Evolutionary conservation across 2,888 invertebrate species (phyloP).

Genomic region (Diarsia brunnea): DNA sequence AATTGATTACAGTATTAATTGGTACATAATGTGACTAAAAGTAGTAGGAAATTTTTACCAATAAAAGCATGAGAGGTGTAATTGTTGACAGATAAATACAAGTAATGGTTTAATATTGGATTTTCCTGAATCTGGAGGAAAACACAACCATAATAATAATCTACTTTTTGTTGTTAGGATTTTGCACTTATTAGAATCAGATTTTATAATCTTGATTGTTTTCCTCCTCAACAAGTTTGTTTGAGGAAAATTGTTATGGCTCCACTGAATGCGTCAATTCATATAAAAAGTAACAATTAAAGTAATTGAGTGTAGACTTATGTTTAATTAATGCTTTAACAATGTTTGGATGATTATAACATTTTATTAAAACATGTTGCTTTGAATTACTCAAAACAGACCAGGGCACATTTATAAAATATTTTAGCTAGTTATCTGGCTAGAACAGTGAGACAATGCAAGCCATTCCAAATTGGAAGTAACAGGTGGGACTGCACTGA

Average conservation of each 20-base stretch:
- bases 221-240: conserved; percentile 11
- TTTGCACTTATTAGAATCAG: conserved; percentile 7
- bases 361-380: not conserved
- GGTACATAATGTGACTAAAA: no score
- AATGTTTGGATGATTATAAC: not conserved
- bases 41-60: not conserved
- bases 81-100: not conserved
- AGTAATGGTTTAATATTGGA: not conserved
- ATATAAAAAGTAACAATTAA: not conserved
- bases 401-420: no score
- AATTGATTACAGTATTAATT: not conserved
- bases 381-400: not conserved
- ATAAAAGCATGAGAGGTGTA: not conserved
- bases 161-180: not conserved
- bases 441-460: no score
- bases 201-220: conserved; percentile 16
- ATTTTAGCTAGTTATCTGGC: no score
- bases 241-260: conserved; percentile 12
- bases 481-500: no score
- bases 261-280: not conserved
- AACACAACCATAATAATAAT: not conserved
- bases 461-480: no score
- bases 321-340: not conserved
- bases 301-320: not conserved
- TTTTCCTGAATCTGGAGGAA: conserved; percentile 15